Conservation (phyloP, 2,888 invertebrate genomes). For the Lepetodrilus schrolli region DNA sequence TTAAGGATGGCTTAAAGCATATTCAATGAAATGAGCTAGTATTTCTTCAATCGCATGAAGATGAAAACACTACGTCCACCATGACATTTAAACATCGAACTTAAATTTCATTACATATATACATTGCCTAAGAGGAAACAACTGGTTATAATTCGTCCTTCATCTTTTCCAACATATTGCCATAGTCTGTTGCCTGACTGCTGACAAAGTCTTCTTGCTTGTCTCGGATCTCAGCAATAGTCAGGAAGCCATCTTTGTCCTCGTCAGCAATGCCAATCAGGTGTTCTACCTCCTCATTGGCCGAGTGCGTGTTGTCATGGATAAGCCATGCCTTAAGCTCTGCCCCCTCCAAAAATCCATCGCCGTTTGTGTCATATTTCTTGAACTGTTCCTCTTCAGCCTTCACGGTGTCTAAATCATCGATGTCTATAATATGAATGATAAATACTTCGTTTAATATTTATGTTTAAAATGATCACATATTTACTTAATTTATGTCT, state of each 20-base stretch:
- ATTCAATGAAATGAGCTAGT: too few relatives aligned
- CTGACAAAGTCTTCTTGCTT: constrained; percentile 98
- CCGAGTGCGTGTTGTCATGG: constrained; percentile 87
- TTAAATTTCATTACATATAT: too few relatives aligned
- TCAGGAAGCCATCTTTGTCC: constrained; percentile 85
- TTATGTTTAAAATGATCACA: too few relatives aligned
- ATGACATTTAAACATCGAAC: too few relatives aligned
- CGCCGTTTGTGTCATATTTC: constrained; percentile 85
- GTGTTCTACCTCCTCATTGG: constrained; percentile 92
- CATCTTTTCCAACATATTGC: constrained; percentile 95
- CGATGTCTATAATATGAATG: too few relatives aligned
- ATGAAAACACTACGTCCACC: too few relatives aligned
- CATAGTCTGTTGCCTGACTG: constrained; percentile 98
- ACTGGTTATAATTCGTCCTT: constrained; percentile 42
- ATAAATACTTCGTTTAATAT: too few relatives aligned
- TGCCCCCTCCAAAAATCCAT: constrained; percentile 85
- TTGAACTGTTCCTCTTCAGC: constrained; percentile 66
- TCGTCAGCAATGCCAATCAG: constrained; percentile 79
- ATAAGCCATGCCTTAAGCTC: constrained; percentile 93
- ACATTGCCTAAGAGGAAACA: too few relatives aligned
- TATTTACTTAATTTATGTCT: too few relatives aligned
- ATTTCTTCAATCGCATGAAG: too few relatives aligned
- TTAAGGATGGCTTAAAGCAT: too few relatives aligned
- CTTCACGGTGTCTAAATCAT: constrained; percentile 56
- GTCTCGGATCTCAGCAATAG: constrained; percentile 89